Conservation (phyloP, 2,113 vertebrate species). For the Meriones unguiculatus region DNA sequence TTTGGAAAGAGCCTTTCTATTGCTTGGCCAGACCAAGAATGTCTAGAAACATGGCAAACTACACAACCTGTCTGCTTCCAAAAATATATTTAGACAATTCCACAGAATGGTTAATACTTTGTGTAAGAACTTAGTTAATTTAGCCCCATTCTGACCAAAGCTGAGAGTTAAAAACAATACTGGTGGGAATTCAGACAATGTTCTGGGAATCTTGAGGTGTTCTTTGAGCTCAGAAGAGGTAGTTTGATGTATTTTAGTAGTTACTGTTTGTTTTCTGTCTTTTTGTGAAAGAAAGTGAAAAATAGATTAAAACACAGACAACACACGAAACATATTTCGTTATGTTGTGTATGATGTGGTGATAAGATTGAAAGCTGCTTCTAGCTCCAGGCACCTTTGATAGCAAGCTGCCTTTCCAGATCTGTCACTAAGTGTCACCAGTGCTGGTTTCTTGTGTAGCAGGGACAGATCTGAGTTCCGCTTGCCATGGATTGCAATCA, state of each 20-base stretch:
- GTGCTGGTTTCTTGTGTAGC: neutral
- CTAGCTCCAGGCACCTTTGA: neutral
- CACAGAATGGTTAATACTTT: neutral
- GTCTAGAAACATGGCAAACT: neutral
- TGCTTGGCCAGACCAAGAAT: neutral
- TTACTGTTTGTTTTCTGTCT: neutral
- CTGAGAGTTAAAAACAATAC: neutral
- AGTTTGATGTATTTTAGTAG: neutral
- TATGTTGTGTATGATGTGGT: neutral
- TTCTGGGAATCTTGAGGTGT: neutral
- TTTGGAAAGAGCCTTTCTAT: neutral
- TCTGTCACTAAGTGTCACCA: constrained; percentile 49
- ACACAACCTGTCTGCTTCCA: neutral
- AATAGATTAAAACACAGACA: neutral
- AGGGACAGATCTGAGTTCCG: neutral
- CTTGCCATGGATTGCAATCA: constrained; percentile 50
- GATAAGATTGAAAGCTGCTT: neutral
- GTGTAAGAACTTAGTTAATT: neutral
- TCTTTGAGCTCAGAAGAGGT: neutral
- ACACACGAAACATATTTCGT: constrained; percentile 30
- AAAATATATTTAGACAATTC: neutral
- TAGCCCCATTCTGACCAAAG: neutral
- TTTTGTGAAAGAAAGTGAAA: constrained; percentile 35
- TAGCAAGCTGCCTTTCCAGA: constrained; percentile 30
- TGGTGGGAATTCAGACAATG: neutral